Percentiles rank a stretch among this genome's conserved stretches.
These are phyloP conservation scores for Dione vanillae DNA, from an alignment of 2,888 invertebrate genomes.

Conservation along the genomic window DNA sequence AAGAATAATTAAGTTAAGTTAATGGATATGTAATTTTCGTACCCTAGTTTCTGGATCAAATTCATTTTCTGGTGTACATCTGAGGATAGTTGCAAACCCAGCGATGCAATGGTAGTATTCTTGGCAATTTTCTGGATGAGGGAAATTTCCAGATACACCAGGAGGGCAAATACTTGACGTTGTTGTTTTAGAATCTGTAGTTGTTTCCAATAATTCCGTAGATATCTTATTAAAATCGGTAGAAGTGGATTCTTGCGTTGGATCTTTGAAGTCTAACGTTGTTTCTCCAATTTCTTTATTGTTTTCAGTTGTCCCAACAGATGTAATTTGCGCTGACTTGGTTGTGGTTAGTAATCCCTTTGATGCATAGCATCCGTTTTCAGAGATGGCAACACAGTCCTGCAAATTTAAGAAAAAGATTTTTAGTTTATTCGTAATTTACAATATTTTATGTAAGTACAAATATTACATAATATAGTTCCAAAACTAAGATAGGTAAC, in stretches of 20 bases:
- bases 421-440: not conserved
- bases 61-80: slow-evolving; percentile 55
- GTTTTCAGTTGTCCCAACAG: slow-evolving; percentile 4
- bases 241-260: not conserved
- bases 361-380: slow-evolving; percentile 43
- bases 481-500: not conserved
- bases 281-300: slow-evolving; percentile 4
- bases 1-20: too few relatives aligned
- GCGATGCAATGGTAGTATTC: slow-evolving; percentile 58
- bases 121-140: slow-evolving; percentile 57
- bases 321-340: slow-evolving; percentile 18
- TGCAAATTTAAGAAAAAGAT: slow-evolving; percentile 22
- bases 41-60: slow-evolving; percentile 49
- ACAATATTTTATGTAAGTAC: not conserved
- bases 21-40: not conserved
- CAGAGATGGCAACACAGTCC: slow-evolving; percentile 40
- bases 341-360: slow-evolving; percentile 36
- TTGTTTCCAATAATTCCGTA: not conserved
- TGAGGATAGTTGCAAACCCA: slow-evolving; percentile 51
- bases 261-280: not conserved
- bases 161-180: slow-evolving; percentile 50
- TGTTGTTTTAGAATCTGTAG: slow-evolving; percentile 20
- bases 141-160: slow-evolving; percentile 54
- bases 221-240: not conserved
- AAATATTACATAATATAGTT: not conserved